These are phyloP conservation scores for Eilema sororculum DNA, from an alignment of 2,888 invertebrate genomes.

Conservation along the genomic window DNA sequence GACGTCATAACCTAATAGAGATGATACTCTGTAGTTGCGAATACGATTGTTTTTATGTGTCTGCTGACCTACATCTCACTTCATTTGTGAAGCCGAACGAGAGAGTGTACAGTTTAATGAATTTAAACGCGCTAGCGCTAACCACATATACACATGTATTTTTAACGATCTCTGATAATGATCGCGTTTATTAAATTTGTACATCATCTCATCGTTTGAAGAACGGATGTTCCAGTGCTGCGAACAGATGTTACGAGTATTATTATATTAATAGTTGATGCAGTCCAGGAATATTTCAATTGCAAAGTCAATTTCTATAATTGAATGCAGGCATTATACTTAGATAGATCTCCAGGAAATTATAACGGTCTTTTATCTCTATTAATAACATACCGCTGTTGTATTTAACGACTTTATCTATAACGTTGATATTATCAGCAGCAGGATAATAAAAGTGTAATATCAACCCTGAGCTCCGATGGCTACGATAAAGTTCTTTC, in stretches of 20 bases:
- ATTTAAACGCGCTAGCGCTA: slow-evolving; percentile 42
- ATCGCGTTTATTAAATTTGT: slow-evolving; percentile 31
- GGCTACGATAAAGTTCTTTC: slow-evolving; percentile 29
- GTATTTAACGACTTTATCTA: slow-evolving; percentile 32
- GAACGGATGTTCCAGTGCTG: slow-evolving; percentile 25
- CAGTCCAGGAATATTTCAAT: slow-evolving; percentile 28
- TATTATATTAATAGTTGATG: slow-evolving; percentile 27
- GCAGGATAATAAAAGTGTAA: slow-evolving; percentile 29
- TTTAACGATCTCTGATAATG: slow-evolving; percentile 35
- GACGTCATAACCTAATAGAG: slow-evolving; percentile 20
- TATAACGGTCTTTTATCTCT: slow-evolving; percentile 29
- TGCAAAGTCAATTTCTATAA: slow-evolving; percentile 18
- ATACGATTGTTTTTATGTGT: slow-evolving; percentile 56
- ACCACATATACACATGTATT: slow-evolving; percentile 33
- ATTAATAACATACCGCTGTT: slow-evolving; percentile 32
- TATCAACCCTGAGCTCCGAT: slow-evolving; percentile 22
- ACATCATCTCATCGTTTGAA: slow-evolving; percentile 25
- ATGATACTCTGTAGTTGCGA: slow-evolving; percentile 32
- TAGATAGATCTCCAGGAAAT: slow-evolving; percentile 17
- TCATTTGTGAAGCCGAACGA: slow-evolving; percentile 56
- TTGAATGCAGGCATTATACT: slow-evolving; percentile 14
- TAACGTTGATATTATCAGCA: slow-evolving; percentile 31
- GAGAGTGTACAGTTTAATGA: slow-evolving; percentile 53
- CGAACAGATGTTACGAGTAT: slow-evolving; percentile 16
- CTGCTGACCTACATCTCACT: slow-evolving; percentile 60